A percentile compares a stretch with the other conserved stretches of the same genome.
These are phyloP conservation scores for Acestrorhynchus altus DNA, from an alignment of 2,797 vertebrate genomes.

Conservation along the genomic window DNA sequence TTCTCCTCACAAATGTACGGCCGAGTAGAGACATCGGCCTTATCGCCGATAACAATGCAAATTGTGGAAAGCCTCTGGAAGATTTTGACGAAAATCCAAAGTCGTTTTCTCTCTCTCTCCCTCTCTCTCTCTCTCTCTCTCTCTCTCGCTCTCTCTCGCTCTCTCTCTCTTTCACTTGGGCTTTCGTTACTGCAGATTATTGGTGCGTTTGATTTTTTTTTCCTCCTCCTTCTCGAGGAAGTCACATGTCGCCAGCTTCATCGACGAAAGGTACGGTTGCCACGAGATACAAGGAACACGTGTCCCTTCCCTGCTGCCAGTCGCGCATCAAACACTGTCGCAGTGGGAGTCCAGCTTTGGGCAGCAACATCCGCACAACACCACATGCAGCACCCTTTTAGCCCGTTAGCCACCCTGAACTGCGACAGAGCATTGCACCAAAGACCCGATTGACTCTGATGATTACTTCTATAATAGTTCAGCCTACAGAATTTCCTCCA, in stretches of 20 bases:
- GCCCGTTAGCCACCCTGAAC: slow-evolving; percentile 52
- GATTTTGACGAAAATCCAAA: slow-evolving; percentile 80
- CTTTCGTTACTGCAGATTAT: slow-evolving; percentile 75
- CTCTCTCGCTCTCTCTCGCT: slow-evolving; percentile 69
- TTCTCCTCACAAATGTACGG: slow-evolving; percentile 74
- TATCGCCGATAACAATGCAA: slow-evolving; percentile 83
- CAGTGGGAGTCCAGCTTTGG: slow-evolving; percentile 67
- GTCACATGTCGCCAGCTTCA: slow-evolving; percentile 72
- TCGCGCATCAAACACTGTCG: slow-evolving; percentile 75
- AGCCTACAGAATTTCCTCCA: background rate
- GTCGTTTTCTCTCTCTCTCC: slow-evolving; percentile 70
- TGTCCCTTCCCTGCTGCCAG: slow-evolving; percentile 72
- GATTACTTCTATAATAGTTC: background rate
- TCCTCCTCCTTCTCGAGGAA: slow-evolving; percentile 60
- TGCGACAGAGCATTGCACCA: slow-evolving; percentile 36
- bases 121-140: slow-evolving; percentile 62
- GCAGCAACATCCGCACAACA: slow-evolving; percentile 62
- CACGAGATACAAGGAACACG: slow-evolving; percentile 74
- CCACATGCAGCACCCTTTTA: slow-evolving; percentile 61
- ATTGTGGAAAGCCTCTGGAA: slow-evolving; percentile 71
- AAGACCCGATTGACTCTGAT: background rate
- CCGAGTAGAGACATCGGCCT: slow-evolving; percentile 80
- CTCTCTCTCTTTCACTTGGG: slow-evolving; percentile 52
- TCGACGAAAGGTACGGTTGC: slow-evolving; percentile 75
- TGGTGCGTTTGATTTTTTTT: slow-evolving; percentile 74